These are phyloP conservation scores for Colossoma macropomum DNA, from an alignment of 2,113 vertebrate species.

Conservation along the genomic window DNA sequence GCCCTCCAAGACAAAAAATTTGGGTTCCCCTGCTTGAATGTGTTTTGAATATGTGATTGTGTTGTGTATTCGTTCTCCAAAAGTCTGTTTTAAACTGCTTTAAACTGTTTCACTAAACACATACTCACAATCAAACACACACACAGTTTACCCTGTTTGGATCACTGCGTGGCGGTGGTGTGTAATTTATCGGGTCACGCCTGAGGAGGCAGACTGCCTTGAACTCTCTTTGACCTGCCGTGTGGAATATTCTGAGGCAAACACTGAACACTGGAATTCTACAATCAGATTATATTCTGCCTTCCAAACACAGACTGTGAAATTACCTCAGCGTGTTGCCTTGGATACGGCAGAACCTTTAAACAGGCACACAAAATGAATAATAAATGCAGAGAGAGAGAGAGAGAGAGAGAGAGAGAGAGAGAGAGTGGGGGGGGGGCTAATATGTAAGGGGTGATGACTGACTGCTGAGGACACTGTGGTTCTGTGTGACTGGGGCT, in stretches of 20 bases:
- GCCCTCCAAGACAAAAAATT: no score
- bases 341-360: slow-evolving; percentile 46
- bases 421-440: not conserved
- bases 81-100: not conserved
- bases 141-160: slow-evolving; percentile 9
- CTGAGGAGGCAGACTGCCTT: slow-evolving; percentile 23
- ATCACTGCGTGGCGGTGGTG: slow-evolving; percentile 12
- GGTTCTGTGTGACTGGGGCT: not conserved
- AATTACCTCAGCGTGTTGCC: slow-evolving; percentile 46
- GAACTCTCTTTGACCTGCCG: slow-evolving; percentile 33
- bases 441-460: not conserved
- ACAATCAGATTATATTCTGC: slow-evolving; percentile 44
- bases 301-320: slow-evolving; percentile 40
- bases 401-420: not conserved
- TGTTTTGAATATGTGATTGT: not conserved
- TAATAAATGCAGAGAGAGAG: slow-evolving; percentile 37
- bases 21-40: no score
- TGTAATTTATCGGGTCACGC: slow-evolving; percentile 26
- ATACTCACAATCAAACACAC: slow-evolving; percentile 9
- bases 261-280: slow-evolving; percentile 20
- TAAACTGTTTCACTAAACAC: slow-evolving; percentile 4
- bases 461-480: slow-evolving; percentile 12
- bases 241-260: slow-evolving; percentile 30
- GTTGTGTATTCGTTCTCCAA: not conserved
- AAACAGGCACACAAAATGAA: slow-evolving; percentile 39